Conservation (phyloP, 1,140 invertebrate genomes). For the Cydia pomonella region DNA sequence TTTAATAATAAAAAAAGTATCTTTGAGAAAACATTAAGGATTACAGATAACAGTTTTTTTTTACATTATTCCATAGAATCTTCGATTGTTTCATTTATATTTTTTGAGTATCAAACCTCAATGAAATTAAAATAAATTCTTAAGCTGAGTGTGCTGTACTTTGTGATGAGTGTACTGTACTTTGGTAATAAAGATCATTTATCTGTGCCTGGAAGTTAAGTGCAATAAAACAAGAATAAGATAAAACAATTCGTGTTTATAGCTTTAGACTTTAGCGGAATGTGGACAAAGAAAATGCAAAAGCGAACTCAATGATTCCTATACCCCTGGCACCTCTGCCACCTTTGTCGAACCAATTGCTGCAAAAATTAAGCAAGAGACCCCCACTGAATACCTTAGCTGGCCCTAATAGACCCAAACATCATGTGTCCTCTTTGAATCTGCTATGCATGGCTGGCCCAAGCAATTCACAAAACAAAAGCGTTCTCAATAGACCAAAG, state of each 20-base stretch:
- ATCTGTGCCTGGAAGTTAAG: constrained; percentile 41
- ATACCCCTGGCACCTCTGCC: constrained; percentile 58
- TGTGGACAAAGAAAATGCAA: constrained; percentile 57
- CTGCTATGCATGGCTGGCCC: constrained; percentile 39
- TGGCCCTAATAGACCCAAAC: constrained; percentile 33
- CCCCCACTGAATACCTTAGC: constrained; percentile 55
- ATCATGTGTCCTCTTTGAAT: constrained; percentile 13
- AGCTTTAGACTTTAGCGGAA: constrained; percentile 20
- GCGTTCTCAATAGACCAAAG: constrained; percentile 36
- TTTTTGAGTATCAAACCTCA: too few species aligned
- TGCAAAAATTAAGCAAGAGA: constrained; percentile 41
- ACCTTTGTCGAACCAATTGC: constrained; percentile 49
- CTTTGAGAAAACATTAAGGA: too few species aligned
- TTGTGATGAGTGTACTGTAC: too few species aligned
- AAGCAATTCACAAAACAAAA: constrained; percentile 38
- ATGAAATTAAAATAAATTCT: too few species aligned
- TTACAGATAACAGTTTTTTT: too few species aligned
- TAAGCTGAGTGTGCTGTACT: too few species aligned
- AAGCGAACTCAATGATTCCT: constrained; percentile 54
- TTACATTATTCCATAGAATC: too few species aligned
- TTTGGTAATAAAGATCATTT: too few species aligned
- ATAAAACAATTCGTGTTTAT: background rate
- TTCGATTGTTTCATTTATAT: too few species aligned
- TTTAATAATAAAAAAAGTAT: too few species aligned
- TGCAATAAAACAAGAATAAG: constrained; percentile 10